Percentiles rank a stretch among this genome's conserved stretches.
phyloP scores from a whole-genome alignment of 1,140 invertebrate species.

The Diabrotica virgifera region DNA sequence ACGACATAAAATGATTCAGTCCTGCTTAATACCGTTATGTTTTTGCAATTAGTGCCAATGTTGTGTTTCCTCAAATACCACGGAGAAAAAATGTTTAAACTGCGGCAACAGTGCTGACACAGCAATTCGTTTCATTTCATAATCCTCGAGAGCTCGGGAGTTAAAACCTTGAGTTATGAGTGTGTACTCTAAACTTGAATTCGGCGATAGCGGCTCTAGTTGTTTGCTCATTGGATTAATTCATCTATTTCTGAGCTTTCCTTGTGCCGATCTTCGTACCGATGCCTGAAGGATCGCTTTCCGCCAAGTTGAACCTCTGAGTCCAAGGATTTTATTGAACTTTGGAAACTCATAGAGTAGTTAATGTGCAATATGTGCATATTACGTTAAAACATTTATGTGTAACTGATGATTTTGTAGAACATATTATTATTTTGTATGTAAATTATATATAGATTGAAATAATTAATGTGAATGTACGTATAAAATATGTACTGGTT shows the following conservation, averaged over 20 bases:
- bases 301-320: conserved; percentile 6
- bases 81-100: background rate
- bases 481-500: too few species aligned
- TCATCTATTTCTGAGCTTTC: conserved; percentile 23
- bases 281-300: conserved; percentile 13
- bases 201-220: conserved; percentile 21
- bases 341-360: background rate
- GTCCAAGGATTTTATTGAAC: too few species aligned
- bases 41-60: too few species aligned
- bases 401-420: too few species aligned
- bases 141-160: conserved; percentile 17
- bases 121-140: conserved; percentile 15
- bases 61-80: too few species aligned
- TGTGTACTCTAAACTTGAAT: conserved; percentile 33
- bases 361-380: too few species aligned
- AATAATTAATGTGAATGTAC: too few species aligned
- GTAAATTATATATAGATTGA: too few species aligned
- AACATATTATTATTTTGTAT: too few species aligned
- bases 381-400: too few species aligned
- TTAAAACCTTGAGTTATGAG: conserved; percentile 31
- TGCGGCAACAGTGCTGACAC: background rate
- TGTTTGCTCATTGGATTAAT: conserved; percentile 33
- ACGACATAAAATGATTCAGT: too few species aligned
- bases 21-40: too few species aligned
- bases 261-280: conserved; percentile 21